These are phyloP conservation scores for Cryptotis parvus DNA, from an alignment of 2,113 vertebrate genomes.

Conservation along the genomic window DNA sequence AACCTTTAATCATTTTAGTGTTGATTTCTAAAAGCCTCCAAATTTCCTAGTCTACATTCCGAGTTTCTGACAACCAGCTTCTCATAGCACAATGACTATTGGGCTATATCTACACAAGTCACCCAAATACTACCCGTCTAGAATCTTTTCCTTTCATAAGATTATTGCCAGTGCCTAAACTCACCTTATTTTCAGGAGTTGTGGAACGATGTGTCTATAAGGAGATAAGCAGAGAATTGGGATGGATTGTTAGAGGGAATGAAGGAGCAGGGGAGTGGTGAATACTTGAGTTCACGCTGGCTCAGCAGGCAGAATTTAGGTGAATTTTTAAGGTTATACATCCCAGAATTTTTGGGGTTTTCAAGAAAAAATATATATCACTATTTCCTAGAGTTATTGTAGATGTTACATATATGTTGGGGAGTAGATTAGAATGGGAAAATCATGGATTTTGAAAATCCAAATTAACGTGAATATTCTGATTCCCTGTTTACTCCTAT, in stretches of 20 bases:
- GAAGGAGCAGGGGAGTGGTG: no score
- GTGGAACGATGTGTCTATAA: background rate
- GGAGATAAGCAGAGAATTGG: background rate
- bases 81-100: background rate
- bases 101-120: background rate
- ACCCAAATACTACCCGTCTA: background rate
- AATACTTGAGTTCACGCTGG: background rate
- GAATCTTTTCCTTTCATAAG: background rate
- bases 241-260: background rate
- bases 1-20: slow-evolving; percentile 30
- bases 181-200: background rate
- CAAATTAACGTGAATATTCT: background rate
- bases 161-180: background rate
- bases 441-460: background rate
- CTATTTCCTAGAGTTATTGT: background rate
- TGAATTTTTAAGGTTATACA: background rate
- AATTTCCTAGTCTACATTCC: background rate
- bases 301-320: background rate
- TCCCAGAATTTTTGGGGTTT: background rate
- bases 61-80: background rate
- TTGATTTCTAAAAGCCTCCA: background rate
- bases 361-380: background rate
- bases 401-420: background rate
- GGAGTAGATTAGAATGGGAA: background rate
- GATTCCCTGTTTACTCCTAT: background rate